Evolutionary conservation across 2,888 invertebrate species (phyloP), one percentile per base, ranked within the genome.

Genomic region (Hypsopygia costalis): DNA sequence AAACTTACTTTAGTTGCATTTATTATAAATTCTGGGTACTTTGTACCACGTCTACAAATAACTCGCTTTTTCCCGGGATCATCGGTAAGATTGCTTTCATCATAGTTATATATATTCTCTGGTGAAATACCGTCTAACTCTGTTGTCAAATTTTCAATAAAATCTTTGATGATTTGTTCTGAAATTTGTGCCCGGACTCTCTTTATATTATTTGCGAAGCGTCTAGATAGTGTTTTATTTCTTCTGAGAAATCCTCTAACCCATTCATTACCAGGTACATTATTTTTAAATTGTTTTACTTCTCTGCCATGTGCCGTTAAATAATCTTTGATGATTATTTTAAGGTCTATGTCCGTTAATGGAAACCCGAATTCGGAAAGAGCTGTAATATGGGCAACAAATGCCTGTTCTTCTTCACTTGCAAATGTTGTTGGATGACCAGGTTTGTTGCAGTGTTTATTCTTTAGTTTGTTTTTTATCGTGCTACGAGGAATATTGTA

Each of bases 11-110:
- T 43, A 1, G 42, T 34, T 0, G 32, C 2, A 20, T 49, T 46
- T 1, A 36, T 21, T 27, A 43, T 39, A 6, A 0, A 6, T 40
- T 48, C 44, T 1, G 48, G 46, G 10, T 48, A 45, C 32, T 46
- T 46, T 10, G 38, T 30, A 2, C 45, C 49, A 7, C 48, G 38
- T 27, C 34, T 46, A 11, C 36, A 43, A 7, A 52, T 36, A 36
- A 48, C 48, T 47, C 43, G 50, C 43, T 43, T 27, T 20, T 22
- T 46, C 8, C 47, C 47, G 1, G 47, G 50, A 21, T 51, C 46
- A 7, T 50, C 51, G 9, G 20, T 8, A 1, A 50, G 31, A 12
- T 46, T 50, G 7, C 38, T 47, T 25, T 50, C 46, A n/a, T 50
- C 47, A 25, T 46, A 48, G 29, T 46, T 51, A 8, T 41, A 42